phyloP scores from a whole-genome alignment of 2,113 vertebrate genomes.

The Poicephalus meyeri region DNA sequence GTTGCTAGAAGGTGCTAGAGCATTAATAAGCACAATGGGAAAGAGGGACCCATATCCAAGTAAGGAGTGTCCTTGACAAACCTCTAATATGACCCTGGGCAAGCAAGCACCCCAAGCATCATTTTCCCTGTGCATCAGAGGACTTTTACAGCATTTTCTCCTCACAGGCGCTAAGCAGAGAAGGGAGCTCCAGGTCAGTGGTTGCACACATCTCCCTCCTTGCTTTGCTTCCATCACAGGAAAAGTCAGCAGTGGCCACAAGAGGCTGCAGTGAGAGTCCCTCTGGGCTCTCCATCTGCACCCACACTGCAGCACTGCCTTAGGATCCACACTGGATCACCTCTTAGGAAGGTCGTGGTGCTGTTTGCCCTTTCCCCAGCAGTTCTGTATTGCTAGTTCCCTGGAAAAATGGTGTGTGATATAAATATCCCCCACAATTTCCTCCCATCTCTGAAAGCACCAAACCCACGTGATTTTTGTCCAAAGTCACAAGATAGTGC shows the following conservation, averaged over 20 bases:
- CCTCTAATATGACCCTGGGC: neutral
- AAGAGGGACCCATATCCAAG: neutral
- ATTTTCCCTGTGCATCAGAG: neutral
- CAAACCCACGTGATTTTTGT: neutral
- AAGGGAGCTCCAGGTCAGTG: neutral
- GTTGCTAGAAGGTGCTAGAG: neutral
- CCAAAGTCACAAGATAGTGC: neutral
- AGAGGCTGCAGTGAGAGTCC: neutral
- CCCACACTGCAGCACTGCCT: neutral
- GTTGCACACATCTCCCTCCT: neutral
- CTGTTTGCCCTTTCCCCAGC: neutral
- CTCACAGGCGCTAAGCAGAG: neutral
- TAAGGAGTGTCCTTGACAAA: neutral
- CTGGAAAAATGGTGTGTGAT: neutral
- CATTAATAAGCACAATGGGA: neutral
- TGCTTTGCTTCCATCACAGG: neutral
- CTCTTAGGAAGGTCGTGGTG: neutral
- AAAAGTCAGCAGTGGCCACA: neutral
- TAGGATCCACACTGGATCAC: neutral
- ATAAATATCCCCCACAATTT: neutral
- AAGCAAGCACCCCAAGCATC: neutral
- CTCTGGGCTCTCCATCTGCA: neutral
- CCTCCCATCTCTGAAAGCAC: neutral
- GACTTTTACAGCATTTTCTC: neutral
- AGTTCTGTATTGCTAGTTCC: neutral